These are phyloP conservation scores for Paraescarpia echinospica DNA, from an alignment of 1,140 invertebrate genomes.

Conservation along the genomic window DNA sequence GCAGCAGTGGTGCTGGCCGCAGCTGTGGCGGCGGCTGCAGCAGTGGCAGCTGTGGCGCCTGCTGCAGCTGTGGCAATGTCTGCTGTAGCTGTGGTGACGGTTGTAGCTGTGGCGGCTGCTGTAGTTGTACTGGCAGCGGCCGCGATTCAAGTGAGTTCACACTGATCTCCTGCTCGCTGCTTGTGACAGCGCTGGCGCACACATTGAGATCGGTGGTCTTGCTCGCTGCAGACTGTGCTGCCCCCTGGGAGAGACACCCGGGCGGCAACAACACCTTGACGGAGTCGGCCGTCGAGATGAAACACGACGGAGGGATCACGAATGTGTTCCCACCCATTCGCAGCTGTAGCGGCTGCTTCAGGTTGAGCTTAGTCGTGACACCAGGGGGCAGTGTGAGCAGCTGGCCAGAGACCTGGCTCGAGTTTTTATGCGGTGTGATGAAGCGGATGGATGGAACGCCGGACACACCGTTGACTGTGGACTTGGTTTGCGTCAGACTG, in stretches of 20 bases:
- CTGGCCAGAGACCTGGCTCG: neutral
- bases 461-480: neutral
- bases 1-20: neutral
- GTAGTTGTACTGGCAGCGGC: neutral
- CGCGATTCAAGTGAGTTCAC: neutral
- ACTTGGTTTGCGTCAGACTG: neutral
- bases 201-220: neutral
- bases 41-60: neutral
- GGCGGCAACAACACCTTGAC: conserved; percentile 47
- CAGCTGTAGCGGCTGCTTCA: conserved; percentile 41
- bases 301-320: conserved; percentile 45
- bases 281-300: conserved; percentile 44
- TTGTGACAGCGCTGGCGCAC: neutral
- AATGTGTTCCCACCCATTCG: conserved; percentile 49
- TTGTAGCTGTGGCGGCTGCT: neutral
- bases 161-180: neutral
- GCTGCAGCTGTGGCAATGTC: neutral
- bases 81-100: neutral
- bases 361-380: neutral
- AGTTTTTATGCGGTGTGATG: neutral
- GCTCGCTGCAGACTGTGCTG: neutral
- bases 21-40: neutral
- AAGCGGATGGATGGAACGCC: neutral
- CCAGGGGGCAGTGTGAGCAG: conserved; percentile 12
- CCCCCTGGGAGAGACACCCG: neutral